Conservation (phyloP, 2,113 vertebrate genomes). For the Sinocyclocheilus rhinocerous region DNA sequence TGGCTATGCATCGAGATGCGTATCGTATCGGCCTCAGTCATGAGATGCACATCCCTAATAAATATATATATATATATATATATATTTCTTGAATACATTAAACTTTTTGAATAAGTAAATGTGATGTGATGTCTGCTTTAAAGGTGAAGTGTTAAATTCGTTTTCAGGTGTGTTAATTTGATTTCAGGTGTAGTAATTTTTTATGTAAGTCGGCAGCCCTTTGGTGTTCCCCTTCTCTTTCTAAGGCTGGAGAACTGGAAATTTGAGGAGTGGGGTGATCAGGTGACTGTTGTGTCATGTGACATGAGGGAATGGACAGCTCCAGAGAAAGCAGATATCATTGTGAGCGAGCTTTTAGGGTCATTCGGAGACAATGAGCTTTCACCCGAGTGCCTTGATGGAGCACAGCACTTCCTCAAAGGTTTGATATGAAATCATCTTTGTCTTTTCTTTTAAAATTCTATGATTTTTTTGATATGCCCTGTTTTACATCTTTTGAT, state of each 20-base stretch:
- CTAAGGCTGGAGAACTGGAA: constrained; percentile 89
- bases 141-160: background rate
- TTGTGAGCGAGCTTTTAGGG: constrained; percentile 90
- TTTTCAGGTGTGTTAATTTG: too few relatives aligned
- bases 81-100: too few relatives aligned
- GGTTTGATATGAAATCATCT: constrained; percentile 65
- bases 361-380: constrained; percentile 93
- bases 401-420: constrained; percentile 90
- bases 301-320: constrained; percentile 92
- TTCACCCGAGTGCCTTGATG: constrained; percentile 90
- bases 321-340: constrained; percentile 90
- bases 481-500: background rate
- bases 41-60: too few relatives aligned
- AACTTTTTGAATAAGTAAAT: background rate
- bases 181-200: background rate
- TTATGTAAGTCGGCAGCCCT: background rate
- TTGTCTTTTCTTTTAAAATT: background rate
- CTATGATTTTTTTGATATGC: background rate
- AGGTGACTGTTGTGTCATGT: constrained; percentile 87
- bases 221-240: background rate
- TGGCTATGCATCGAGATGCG: too few relatives aligned
- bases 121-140: background rate
- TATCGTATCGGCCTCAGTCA: too few relatives aligned
- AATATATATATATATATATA: background rate
- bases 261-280: constrained; percentile 93